Base-by-base conservation (phyloP, 2,797 vertebrate genomes). In the Periparus ater region DNA sequence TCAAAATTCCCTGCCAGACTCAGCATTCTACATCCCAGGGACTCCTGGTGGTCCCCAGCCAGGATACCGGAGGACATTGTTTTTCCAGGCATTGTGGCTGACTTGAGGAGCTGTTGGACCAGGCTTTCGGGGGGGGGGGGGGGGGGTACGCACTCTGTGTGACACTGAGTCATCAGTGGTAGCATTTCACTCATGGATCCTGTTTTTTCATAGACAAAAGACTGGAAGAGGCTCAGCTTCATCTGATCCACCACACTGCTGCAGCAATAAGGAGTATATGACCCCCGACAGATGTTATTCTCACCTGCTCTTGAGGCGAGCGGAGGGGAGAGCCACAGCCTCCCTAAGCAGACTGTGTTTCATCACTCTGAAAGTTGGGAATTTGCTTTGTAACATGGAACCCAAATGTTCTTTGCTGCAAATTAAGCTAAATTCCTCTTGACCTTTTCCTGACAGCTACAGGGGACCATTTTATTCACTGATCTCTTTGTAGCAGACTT, bases 351-450 rank as follows among this genome's bases (percentile, higher is more conserved):
- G 71, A 22, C 61, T 89, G 60, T 50, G 58, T 87, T 89, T 96
- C 81, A 47, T 77, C 85, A 63, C 48, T n/a, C 40, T 71, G 25
- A 13, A 30, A 76, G 34, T 29, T 57, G 45, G 75, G 45, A 79
- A 73, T 47, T 57, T 63, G 38, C 47, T 89, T 93, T 82, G 55
- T 87, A 89, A 85, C 7, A 2, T 25, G 34, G 91, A 93, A 80
- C 68, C 42, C 0, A 0, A 89, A 74, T 83, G 54, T 80, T 91
- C 72, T 60, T 65, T 61, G 21, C 61, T 93, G 72, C 19, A 96
- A 89, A 93, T 93, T 79, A 70, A 94, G 48, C 57, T 91, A 71
- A 79, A 85, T 92, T 95, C 78, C 81, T 65, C 27, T 83, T 92
- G 92, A 85, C 75, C 81, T 88, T 89, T 93, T 92, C 53, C 75